Evolutionary conservation across 2,797 vertebrate species (phyloP).

Genomic region (Phrynocephalus forsythii): DNA sequence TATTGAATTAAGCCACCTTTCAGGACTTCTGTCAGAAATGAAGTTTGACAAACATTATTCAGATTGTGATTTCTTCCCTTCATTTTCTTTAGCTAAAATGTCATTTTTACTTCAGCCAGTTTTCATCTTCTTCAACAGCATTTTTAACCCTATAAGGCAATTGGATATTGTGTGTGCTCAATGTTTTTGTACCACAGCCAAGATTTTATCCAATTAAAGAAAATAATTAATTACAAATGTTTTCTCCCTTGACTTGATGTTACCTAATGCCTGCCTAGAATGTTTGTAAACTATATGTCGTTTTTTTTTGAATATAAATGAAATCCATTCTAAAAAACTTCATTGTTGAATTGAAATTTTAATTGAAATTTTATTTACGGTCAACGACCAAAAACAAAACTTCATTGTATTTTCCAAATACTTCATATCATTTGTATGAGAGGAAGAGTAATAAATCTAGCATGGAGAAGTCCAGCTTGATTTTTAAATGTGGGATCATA

Average conservation of each 20-base stretch:
- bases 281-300: background rate
- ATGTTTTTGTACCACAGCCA: constrained; percentile 65
- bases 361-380: too few relatives aligned
- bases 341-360: too few relatives aligned
- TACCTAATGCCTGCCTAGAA: constrained; percentile 13
- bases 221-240: constrained; percentile 53
- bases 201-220: constrained; percentile 75
- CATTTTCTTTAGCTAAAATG: constrained; percentile 54
- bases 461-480: background rate
- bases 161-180: constrained; percentile 51
- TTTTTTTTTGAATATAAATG: background rate
- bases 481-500: background rate
- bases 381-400: too few relatives aligned
- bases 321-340: background rate
- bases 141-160: constrained; percentile 56
- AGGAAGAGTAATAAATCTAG: background rate
- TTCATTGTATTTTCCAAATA: background rate
- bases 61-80: constrained; percentile 46
- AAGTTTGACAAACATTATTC: constrained; percentile 46
- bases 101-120: constrained; percentile 52
- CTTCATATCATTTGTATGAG: background rate
- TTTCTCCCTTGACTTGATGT: background rate
- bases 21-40: constrained; percentile 42
- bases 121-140: constrained; percentile 56
- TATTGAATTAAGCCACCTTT: constrained; percentile 33